These are phyloP conservation scores for Antheraea pernyi DNA, from an alignment of 1,140 invertebrate species.

Conservation along the genomic window DNA sequence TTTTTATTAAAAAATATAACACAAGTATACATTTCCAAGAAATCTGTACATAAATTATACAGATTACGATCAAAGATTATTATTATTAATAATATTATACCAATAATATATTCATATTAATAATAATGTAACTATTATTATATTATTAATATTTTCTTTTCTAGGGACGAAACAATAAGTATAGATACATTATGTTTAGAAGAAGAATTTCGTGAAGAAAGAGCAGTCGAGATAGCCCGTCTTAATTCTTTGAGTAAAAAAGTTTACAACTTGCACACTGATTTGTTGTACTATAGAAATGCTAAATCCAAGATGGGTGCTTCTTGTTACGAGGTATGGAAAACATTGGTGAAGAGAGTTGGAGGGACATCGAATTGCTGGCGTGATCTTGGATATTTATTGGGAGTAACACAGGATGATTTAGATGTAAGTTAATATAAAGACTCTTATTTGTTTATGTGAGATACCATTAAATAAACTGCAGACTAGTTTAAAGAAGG, in stretches of 20 bases:
- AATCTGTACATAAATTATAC: no score
- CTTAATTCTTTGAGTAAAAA: constrained; percentile 58
- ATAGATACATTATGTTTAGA: constrained; percentile 62
- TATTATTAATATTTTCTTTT: no score
- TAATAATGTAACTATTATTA: no score
- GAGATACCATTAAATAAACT: no score
- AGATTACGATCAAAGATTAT: no score
- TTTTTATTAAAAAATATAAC: no score
- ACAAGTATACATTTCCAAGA: no score
- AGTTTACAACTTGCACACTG: constrained; percentile 62
- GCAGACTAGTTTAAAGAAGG: no score
- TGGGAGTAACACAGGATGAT: constrained; percentile 55
- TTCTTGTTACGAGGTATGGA: constrained; percentile 63
- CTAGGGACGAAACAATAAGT: constrained; percentile 62
- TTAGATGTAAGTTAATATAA: constrained; percentile 56
- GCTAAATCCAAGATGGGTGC: constrained; percentile 53
- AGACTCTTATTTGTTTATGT: neutral
- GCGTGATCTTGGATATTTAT: constrained; percentile 54
- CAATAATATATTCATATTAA: no score
- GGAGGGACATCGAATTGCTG: constrained; percentile 61
- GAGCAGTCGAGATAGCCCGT: constrained; percentile 52
- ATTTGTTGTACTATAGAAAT: constrained; percentile 68
- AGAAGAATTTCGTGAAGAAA: constrained; percentile 50
- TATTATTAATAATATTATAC: no score
- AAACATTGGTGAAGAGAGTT: constrained; percentile 52